Evolutionary conservation across 2,113 vertebrate genomes (phyloP).

Genomic region (Pteronura brasiliensis): DNA sequence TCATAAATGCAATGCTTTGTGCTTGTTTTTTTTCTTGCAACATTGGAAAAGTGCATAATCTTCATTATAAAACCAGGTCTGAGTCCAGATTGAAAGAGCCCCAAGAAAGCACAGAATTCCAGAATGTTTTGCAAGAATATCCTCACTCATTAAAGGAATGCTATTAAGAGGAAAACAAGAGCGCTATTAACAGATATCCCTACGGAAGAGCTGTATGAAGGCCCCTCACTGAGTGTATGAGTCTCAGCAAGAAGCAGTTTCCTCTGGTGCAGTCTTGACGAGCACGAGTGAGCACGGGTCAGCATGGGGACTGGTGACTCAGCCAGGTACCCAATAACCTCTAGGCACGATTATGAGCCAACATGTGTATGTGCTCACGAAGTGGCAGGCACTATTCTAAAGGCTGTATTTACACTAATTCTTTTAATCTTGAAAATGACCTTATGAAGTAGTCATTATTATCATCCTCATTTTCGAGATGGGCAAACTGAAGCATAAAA

Average conservation of each 20-base stretch:
- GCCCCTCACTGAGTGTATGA: neutral
- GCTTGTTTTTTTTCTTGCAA: neutral
- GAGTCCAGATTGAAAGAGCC: constrained; percentile 49
- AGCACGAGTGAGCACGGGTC: neutral
- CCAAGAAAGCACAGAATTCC: constrained; percentile 55
- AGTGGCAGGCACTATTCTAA: neutral
- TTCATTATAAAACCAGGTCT: constrained; percentile 54
- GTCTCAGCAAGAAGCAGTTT: neutral
- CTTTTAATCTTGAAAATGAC: neutral
- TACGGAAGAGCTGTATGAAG: neutral
- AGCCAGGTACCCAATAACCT: neutral
- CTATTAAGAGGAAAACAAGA: constrained; percentile 55
- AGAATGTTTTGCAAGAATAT: constrained; percentile 67
- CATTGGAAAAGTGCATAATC: constrained; percentile 28
- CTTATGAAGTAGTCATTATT: neutral
- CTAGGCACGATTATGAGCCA: neutral
- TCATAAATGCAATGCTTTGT: constrained; percentile 57
- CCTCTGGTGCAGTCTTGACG: neutral
- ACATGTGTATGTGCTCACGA: neutral
- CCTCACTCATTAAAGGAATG: constrained; percentile 53
- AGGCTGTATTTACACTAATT: neutral
- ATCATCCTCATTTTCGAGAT: neutral
- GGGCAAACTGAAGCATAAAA: neutral
- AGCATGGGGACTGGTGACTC: neutral
- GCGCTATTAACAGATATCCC: constrained; percentile 33